Percentiles rank a stretch among this genome's conserved stretches.
Evolutionary conservation across 2,888 invertebrate species (phyloP).

Genomic region (Entomobrya proxima): DNA sequence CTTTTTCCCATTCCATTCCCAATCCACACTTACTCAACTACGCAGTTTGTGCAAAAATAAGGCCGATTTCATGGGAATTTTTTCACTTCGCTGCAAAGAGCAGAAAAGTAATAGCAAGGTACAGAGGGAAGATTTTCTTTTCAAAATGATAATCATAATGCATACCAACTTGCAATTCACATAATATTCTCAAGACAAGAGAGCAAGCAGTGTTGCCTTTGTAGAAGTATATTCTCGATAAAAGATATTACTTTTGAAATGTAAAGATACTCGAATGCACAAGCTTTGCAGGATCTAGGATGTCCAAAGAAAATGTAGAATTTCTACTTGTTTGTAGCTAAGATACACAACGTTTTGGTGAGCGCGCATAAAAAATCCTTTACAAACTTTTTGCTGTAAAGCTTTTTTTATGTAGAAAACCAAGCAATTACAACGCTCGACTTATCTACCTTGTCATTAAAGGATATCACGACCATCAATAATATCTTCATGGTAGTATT

Average conservation of each 20-base stretch:
- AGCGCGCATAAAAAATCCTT: no score
- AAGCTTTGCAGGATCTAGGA: conserved; percentile 11
- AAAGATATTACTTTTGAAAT: conserved; percentile 26
- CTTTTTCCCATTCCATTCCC: conserved; percentile 32
- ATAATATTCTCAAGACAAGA: conserved; percentile 9
- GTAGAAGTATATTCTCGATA: conserved; percentile 8
- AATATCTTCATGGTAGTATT: no score
- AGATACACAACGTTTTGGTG: no score
- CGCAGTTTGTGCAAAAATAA: conserved; percentile 8
- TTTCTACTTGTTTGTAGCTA: no score
- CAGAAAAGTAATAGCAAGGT: neutral
- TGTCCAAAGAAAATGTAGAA: neutral
- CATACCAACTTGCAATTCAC: neutral
- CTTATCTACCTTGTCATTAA: no score
- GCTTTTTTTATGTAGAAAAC: no score
- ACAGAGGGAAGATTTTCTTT: neutral
- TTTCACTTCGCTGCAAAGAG: conserved; percentile 51
- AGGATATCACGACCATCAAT: no score
- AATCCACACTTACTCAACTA: conserved; percentile 23
- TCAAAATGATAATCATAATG: neutral
- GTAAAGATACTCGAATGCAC: conserved; percentile 18
- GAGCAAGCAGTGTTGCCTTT: neutral
- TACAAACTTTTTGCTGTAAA: no score
- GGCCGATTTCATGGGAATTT: conserved; percentile 64
- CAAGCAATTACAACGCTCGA: no score